A percentile compares a stretch with the other conserved stretches of the same genome.
Evolutionary conservation across 2,797 vertebrate species (phyloP).

Genomic region (Takifugu rubripes): DNA sequence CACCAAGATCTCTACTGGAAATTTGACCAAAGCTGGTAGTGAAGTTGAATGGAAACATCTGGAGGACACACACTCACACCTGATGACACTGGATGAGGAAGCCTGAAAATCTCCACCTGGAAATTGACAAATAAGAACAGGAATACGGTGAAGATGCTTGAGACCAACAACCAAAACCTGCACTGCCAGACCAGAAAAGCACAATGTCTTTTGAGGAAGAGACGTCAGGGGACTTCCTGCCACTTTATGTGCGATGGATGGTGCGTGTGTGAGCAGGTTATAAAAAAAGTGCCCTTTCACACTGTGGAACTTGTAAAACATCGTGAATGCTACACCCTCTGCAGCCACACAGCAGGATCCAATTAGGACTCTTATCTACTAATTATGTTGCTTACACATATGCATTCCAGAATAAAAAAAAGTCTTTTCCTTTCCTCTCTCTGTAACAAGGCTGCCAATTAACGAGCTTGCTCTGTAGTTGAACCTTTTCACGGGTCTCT

Average conservation of each 20-base stretch:
- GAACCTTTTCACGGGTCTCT: constrained; percentile 93
- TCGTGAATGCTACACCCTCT: constrained; percentile 67
- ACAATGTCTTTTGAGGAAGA: too few relatives aligned
- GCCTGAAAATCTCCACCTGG: too few relatives aligned
- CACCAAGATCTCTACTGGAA: too few relatives aligned
- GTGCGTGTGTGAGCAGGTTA: constrained; percentile 57
- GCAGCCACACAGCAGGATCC: constrained; percentile 74
- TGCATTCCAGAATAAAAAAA: constrained; percentile 83
- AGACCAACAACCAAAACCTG: too few relatives aligned
- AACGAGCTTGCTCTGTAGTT: constrained; percentile 96
- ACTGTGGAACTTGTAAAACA: constrained; percentile 73
- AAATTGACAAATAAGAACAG: too few relatives aligned
- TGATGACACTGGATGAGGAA: too few relatives aligned
- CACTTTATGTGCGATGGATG: constrained; percentile 48
- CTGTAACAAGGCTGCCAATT: constrained; percentile 90
- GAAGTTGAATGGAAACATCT: too few relatives aligned
- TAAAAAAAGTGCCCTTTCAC: constrained; percentile 66
- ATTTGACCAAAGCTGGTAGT: too few relatives aligned
- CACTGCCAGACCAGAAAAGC: too few relatives aligned
- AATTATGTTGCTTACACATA: constrained; percentile 89
- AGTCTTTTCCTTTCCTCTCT: constrained; percentile 76
- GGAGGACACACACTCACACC: too few relatives aligned
- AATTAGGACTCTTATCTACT: constrained; percentile 79
- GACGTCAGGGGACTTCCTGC: constrained; percentile 18
- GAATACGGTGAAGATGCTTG: too few relatives aligned